A percentile compares a stretch with the other conserved stretches of the same genome.
These are phyloP conservation scores for Bagarius yarrelli DNA, from an alignment of 2,113 vertebrate species.

Conservation along the genomic window DNA sequence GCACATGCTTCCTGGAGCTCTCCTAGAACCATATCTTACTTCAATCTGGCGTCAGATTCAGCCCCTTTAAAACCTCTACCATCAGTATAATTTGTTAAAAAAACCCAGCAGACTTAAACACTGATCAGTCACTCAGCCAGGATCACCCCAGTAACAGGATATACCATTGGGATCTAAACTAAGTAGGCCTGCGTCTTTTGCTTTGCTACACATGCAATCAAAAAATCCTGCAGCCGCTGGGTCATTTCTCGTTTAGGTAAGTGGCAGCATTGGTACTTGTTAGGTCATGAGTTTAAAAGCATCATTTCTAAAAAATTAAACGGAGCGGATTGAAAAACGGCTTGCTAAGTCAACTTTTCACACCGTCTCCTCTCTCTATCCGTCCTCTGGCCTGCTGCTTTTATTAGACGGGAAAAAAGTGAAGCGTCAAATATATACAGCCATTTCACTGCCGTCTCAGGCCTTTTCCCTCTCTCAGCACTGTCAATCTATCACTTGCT, in stretches of 20 bases:
- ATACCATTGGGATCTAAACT: background rate
- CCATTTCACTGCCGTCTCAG: constrained; percentile 40
- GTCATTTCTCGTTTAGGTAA: constrained; percentile 43
- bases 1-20: constrained; percentile 8
- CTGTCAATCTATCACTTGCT: constrained; percentile 31
- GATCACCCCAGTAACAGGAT: constrained; percentile 26
- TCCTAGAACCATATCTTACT: background rate
- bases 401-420: constrained; percentile 17
- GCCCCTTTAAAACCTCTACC: background rate
- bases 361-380: background rate
- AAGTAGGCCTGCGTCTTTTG: constrained; percentile 2
- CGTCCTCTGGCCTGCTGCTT: constrained; percentile 35
- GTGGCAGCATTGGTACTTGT: constrained; percentile 35
- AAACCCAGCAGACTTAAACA: constrained; percentile 5
- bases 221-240: constrained; percentile 9
- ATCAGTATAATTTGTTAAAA: background rate
- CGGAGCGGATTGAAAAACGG: constrained; percentile 34
- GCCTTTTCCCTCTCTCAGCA: constrained; percentile 1
- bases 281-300: constrained; percentile 37
- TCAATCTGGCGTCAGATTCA: background rate
- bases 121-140: constrained; percentile 16
- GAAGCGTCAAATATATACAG: constrained; percentile 47
- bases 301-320: constrained; percentile 48
- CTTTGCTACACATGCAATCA: background rate
- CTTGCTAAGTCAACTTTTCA: background rate